Conservation (phyloP, 2,888 invertebrate species). For the Drosophila borealis region DNA sequence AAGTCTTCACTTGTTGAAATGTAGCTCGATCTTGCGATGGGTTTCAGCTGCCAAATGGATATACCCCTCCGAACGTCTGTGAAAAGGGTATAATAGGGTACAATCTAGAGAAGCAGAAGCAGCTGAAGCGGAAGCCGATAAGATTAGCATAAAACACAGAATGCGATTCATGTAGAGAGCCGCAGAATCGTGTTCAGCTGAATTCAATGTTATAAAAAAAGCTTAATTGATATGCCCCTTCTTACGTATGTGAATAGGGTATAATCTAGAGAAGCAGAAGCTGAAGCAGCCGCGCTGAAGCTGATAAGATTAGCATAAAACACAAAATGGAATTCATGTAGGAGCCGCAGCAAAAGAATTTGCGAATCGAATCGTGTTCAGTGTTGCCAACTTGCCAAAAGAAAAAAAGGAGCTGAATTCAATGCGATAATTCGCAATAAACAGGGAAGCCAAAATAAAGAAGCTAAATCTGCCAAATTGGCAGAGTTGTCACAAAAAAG, state of each 20-base stretch:
- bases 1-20: no score
- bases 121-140: constrained; percentile 27
- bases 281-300: constrained; percentile 9
- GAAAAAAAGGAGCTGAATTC: no score
- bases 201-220: no score
- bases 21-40: no score
- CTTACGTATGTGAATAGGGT: neutral
- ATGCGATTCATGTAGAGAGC: constrained; percentile 6
- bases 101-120: constrained; percentile 2
- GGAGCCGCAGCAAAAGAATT: constrained; percentile 1
- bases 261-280: constrained; percentile 4
- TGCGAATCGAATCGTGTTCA: constrained; percentile 4
- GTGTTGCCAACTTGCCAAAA: no score
- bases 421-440: no score
- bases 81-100: neutral
- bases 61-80: no score
- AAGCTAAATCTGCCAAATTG: no score
- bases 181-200: neutral
- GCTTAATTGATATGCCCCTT: no score
- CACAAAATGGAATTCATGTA: constrained; percentile 11
- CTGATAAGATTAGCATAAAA: constrained; percentile 51
- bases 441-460: no score
- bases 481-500: no score
- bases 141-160: constrained; percentile 44
- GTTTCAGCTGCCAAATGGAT: no score